phyloP scores from a whole-genome alignment of 2,113 vertebrate species.

The Varanus komodoensis region DNA sequence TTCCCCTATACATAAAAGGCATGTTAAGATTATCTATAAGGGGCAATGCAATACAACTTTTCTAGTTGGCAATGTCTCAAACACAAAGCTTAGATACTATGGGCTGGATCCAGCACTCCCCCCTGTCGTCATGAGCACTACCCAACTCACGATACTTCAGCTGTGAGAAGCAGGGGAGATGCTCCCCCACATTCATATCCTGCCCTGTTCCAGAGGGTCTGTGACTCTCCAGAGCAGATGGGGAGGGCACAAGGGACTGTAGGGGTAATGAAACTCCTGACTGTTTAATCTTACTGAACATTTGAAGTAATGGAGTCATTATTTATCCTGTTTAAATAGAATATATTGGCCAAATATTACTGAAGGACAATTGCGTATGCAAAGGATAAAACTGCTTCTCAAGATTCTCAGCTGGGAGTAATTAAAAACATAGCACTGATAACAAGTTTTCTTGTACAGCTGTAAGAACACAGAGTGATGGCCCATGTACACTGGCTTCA shows the following conservation, averaged over 20 bases:
- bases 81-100: not conserved
- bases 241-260: not conserved
- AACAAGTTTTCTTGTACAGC: not conserved
- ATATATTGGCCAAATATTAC: not conserved
- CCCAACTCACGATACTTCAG: not conserved
- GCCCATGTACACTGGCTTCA: not conserved
- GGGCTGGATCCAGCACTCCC: not conserved
- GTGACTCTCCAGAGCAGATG: not conserved
- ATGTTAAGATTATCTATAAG: slow-evolving; percentile 10
- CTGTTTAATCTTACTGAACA: not conserved
- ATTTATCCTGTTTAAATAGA: not conserved
- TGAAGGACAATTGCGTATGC: not conserved
- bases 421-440: not conserved
- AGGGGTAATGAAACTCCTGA: not conserved
- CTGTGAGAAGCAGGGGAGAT: not conserved
- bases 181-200: not conserved
- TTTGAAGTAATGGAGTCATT: not conserved
- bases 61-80: not conserved
- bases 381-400: slow-evolving; percentile 7
- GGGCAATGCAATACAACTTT: slow-evolving; percentile 14
- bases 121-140: no score
- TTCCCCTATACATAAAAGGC: slow-evolving; percentile 24
- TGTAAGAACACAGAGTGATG: not conserved
- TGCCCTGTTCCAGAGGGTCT: not conserved
- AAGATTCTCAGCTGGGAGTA: not conserved